Conservation (phyloP, 1,140 invertebrate species). For the Uloborus diversus region DNA sequence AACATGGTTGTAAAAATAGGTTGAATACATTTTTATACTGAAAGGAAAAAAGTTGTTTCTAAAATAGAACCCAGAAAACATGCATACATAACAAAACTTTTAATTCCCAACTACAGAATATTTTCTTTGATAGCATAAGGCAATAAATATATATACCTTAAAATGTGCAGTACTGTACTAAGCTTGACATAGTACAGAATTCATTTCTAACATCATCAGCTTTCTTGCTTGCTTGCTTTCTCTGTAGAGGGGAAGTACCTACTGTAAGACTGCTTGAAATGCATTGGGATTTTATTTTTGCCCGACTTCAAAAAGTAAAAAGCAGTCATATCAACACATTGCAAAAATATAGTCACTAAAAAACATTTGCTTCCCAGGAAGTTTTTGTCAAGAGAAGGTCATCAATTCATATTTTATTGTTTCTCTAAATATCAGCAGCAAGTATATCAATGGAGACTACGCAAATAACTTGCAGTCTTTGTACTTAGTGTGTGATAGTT, state of each 20-base stretch:
- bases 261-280: slow-evolving; percentile 35
- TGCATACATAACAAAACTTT: slow-evolving; percentile 20
- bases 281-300: slow-evolving; percentile 25
- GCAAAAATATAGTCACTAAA: slow-evolving; percentile 50
- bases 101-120: slow-evolving; percentile 29
- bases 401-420: slow-evolving; percentile 14
- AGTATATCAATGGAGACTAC: slow-evolving; percentile 12
- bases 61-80: slow-evolving; percentile 35
- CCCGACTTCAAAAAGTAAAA: slow-evolving; percentile 13
- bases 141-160: neutral
- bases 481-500: slow-evolving; percentile 36
- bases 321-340: slow-evolving; percentile 42
- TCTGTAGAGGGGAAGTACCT: slow-evolving; percentile 25
- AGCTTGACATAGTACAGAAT: slow-evolving; percentile 35
- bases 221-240: slow-evolving; percentile 11
- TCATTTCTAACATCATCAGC: neutral
- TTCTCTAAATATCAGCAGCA: slow-evolving; percentile 38
- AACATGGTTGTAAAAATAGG: neutral
- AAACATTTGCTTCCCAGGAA: slow-evolving; percentile 3
- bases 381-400: neutral
- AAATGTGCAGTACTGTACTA: slow-evolving; percentile 16
- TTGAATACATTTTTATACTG: slow-evolving; percentile 20
- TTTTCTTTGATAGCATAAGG: slow-evolving; percentile 12
- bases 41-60: slow-evolving; percentile 18
- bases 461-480: neutral